These are phyloP conservation scores for Lindbergichthys nudifrons DNA, from an alignment of 2,797 vertebrate genomes.

Conservation along the genomic window DNA sequence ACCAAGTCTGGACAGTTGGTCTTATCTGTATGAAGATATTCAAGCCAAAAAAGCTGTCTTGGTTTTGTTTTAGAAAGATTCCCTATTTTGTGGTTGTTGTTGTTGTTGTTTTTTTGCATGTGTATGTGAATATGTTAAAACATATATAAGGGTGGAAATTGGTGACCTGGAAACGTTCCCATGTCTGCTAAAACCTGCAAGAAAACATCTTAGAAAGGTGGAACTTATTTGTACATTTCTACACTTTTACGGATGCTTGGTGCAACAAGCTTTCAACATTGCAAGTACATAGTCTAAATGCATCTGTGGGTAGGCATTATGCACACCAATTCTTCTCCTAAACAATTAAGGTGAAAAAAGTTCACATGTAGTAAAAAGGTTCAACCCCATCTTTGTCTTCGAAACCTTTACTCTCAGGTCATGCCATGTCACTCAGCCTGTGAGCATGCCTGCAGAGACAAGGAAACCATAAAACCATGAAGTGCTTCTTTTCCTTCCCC, in stretches of 20 bases:
- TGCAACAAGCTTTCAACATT: neutral
- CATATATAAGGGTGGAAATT: no score
- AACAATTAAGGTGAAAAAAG: slow-evolving; percentile 48
- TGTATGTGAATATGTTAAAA: no score
- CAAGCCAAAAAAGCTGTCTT: neutral
- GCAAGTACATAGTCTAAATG: neutral
- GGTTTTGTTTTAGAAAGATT: neutral
- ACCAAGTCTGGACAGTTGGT: slow-evolving; percentile 17
- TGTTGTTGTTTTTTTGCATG: neutral
- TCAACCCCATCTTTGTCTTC: slow-evolving; percentile 53
- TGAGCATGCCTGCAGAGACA: slow-evolving; percentile 63
- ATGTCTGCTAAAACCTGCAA: neutral
- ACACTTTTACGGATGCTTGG: no score
- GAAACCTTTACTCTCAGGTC: slow-evolving; percentile 51
- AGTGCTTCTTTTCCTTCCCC: slow-evolving; percentile 63
- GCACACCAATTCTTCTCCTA: neutral
- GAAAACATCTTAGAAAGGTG: neutral
- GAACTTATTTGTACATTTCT: no score
- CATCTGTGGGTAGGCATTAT: neutral
- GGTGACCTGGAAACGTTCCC: neutral
- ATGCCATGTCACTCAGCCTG: slow-evolving; percentile 60
- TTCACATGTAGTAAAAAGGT: slow-evolving; percentile 36
- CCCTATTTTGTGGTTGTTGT: neutral
- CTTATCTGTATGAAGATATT: slow-evolving; percentile 12
- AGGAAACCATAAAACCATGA: slow-evolving; percentile 76